A percentile compares a stretch with the other conserved stretches of the same genome.
phyloP scores from a whole-genome alignment of 2,888 invertebrate genomes.

The Chirona hameri region DNA sequence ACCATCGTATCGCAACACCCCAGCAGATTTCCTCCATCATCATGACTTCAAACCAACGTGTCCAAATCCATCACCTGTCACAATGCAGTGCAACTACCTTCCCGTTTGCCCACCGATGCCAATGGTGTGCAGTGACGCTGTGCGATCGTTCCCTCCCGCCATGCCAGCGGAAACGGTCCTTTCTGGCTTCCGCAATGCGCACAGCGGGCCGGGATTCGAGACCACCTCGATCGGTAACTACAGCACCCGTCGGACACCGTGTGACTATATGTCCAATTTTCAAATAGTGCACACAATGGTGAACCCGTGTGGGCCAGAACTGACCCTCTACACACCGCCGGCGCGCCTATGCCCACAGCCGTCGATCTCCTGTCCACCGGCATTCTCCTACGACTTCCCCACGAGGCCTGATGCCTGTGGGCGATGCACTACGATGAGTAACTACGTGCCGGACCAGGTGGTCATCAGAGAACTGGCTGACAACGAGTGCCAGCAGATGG shows the following conservation, averaged over 20 bases:
- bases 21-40: neutral
- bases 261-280: constrained; percentile 1
- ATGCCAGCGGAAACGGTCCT: neutral
- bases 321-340: neutral
- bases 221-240: neutral
- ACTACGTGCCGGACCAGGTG: neutral
- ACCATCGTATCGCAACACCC: neutral
- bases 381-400: neutral
- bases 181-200: neutral
- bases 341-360: neutral
- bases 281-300: neutral
- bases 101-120: neutral
- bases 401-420: neutral
- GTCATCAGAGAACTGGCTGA: neutral
- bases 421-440: neutral
- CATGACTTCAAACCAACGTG: constrained; percentile 7
- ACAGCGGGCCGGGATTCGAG: neutral
- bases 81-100: neutral
- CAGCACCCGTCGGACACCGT: neutral
- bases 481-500: constrained; percentile 23
- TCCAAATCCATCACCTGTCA: neutral
- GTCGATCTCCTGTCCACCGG: neutral
- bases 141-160: neutral
- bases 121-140: neutral
- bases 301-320: neutral